Evolutionary conservation across 2,113 vertebrate species (phyloP).

Genomic region (Callionymus lyra): DNA sequence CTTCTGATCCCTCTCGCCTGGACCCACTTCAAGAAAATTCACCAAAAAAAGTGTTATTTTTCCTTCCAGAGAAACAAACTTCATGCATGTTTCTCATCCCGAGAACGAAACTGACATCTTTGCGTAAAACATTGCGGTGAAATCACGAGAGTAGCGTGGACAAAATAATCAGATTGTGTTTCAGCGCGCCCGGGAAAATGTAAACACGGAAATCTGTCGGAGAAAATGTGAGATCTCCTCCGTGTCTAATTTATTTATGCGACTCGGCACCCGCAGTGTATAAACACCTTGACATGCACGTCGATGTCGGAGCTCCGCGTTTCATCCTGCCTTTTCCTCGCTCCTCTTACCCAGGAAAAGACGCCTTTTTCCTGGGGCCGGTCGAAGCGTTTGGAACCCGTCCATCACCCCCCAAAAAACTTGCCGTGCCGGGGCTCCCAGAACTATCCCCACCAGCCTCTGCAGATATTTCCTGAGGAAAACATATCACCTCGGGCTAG

Average conservation of each 20-base stretch:
- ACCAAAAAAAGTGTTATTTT: conserved; percentile 5
- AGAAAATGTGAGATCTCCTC: conserved; percentile 1
- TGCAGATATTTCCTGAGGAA: conserved; percentile 72
- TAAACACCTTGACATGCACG: conserved; percentile 18
- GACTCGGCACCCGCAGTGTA: conserved; percentile 5
- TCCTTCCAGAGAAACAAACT: conserved; percentile 4
- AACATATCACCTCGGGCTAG: conserved; percentile 61
- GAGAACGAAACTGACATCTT: not conserved
- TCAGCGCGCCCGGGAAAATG: conserved; percentile 2
- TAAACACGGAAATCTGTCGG: conserved; percentile 12
- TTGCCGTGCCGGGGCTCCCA: conserved; percentile 37
- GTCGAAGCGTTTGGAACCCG: conserved; percentile 13
- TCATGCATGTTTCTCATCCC: conserved; percentile 3
- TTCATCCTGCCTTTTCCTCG: conserved; percentile 3
- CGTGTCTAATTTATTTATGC: conserved; percentile 10
- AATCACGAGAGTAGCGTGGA: conserved; percentile 2
- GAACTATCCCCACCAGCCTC: conserved; percentile 48
- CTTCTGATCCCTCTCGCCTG: not conserved
- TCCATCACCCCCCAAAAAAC: conserved; percentile 10
- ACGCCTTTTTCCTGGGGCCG: conserved; percentile 38
- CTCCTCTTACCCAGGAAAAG: conserved; percentile 28
- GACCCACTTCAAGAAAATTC: not conserved
- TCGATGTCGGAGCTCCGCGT: no score
- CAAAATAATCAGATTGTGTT: conserved; percentile 4
- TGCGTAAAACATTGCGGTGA: conserved; percentile 2